Percentiles rank a stretch among this genome's conserved stretches.
Conservation (phyloP, 2,888 invertebrate genomes). For the Tetheella fluctuosa region DNA sequence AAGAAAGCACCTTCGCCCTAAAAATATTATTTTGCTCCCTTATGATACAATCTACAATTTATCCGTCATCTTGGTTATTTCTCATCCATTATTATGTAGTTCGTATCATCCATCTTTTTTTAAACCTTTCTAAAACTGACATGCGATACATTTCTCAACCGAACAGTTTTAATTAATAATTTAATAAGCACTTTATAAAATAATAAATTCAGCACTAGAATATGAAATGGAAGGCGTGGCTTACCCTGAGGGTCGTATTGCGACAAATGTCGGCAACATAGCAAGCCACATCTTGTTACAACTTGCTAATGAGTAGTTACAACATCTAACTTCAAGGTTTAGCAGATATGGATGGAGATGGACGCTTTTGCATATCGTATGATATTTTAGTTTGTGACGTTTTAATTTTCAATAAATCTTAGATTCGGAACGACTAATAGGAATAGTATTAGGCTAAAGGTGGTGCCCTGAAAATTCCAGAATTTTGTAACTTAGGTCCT, state of each 20-base stretch:
- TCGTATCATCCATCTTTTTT: not conserved
- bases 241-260: conserved; percentile 1
- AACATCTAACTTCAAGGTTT: not conserved
- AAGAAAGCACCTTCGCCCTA: too few species aligned
- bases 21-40: too few species aligned
- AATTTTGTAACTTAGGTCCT: not conserved
- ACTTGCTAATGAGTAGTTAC: conserved; percentile 5
- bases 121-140: not conserved
- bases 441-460: not conserved
- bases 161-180: not conserved
- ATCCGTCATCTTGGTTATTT: too few species aligned
- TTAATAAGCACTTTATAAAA: conserved; percentile 1
- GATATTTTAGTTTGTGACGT: not conserved
- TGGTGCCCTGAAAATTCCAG: not conserved
- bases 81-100: too few species aligned
- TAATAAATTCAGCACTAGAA: conserved; percentile 3
- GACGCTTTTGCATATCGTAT: not conserved
- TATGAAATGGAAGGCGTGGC: conserved; percentile 3
- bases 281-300: not conserved
- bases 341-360: conserved; percentile 3
- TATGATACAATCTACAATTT: too few species aligned
- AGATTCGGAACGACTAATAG: not conserved
- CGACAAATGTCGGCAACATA: not conserved
- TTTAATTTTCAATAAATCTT: not conserved
- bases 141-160: not conserved